Evolutionary conservation across 2,888 invertebrate genomes (phyloP).

Genomic region (Diarsia rubi): DNA sequence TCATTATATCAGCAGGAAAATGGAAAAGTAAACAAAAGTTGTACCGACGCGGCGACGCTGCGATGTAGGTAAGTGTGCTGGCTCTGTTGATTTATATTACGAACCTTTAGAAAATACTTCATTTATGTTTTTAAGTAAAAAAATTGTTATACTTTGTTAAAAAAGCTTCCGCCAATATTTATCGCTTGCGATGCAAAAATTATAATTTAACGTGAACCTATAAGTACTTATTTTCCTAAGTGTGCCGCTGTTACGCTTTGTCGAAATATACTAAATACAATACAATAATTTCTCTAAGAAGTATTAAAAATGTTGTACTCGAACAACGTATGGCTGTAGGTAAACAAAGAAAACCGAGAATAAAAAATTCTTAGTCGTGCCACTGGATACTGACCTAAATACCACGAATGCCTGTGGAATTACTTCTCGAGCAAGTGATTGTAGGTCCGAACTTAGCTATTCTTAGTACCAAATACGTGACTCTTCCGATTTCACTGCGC

Average conservation of each 20-base stretch:
- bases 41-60: not conserved
- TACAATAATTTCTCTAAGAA: not conserved
- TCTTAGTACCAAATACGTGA: not conserved
- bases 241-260: not conserved
- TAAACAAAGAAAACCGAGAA: not conserved
- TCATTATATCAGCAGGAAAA: conserved; percentile 28
- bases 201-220: not conserved
- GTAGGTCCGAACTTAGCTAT: not conserved
- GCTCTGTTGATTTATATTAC: conserved; percentile 39
- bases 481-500: not conserved
- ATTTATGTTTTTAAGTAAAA: conserved; percentile 31
- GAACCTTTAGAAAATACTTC: conserved; percentile 39
- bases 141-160: conserved; percentile 34
- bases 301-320: not conserved
- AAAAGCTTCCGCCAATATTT: conserved; percentile 48
- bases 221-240: not conserved
- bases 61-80: conserved; percentile 4
- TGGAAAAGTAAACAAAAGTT: conserved; percentile 26
- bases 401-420: not conserved
- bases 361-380: not conserved
- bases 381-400: not conserved
- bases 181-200: conserved; percentile 31
- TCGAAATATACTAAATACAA: not conserved
- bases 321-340: not conserved
- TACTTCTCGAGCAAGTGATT: not conserved